phyloP scores from a whole-genome alignment of 2,888 invertebrate species.

The Drosophila limbata region DNA sequence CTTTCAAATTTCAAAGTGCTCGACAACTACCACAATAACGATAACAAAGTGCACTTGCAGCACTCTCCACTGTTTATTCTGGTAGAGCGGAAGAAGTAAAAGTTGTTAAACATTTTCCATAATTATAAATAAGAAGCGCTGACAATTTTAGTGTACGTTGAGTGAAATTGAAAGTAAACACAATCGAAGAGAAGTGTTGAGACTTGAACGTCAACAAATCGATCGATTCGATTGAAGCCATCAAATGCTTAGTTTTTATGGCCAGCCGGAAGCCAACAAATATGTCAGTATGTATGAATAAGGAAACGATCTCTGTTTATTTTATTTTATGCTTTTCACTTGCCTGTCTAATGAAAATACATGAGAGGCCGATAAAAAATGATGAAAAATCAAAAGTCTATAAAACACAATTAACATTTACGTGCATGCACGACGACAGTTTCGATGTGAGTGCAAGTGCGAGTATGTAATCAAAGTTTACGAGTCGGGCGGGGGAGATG shows the following conservation, averaged over 20 bases:
- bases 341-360: constrained; percentile 58
- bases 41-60: constrained; percentile 7
- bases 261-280: constrained; percentile 56
- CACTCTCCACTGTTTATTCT: constrained; percentile 38
- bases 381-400: constrained; percentile 60
- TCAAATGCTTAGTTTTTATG: constrained; percentile 38
- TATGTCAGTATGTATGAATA: constrained; percentile 43
- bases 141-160: constrained; percentile 37
- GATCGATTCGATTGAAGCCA: constrained; percentile 32
- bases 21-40: constrained; percentile 9
- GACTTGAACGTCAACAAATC: constrained; percentile 28
- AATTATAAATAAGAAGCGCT: constrained; percentile 50
- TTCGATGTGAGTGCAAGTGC: background rate
- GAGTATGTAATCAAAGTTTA: constrained; percentile 43
- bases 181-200: constrained; percentile 31
- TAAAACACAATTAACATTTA: constrained; percentile 73
- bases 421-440: constrained; percentile 27
- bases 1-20: constrained; percentile 38
- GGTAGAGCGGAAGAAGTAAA: constrained; percentile 67
- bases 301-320: constrained; percentile 57
- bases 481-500: constrained; percentile 9
- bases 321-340: constrained; percentile 33
- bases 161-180: constrained; percentile 72
- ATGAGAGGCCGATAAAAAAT: constrained; percentile 31
- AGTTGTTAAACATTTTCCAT: constrained; percentile 58